Evolutionary conservation across 2,888 invertebrate species (phyloP), one percentile per base, ranked within the genome.

Genomic region (Lysandra coridon): DNA sequence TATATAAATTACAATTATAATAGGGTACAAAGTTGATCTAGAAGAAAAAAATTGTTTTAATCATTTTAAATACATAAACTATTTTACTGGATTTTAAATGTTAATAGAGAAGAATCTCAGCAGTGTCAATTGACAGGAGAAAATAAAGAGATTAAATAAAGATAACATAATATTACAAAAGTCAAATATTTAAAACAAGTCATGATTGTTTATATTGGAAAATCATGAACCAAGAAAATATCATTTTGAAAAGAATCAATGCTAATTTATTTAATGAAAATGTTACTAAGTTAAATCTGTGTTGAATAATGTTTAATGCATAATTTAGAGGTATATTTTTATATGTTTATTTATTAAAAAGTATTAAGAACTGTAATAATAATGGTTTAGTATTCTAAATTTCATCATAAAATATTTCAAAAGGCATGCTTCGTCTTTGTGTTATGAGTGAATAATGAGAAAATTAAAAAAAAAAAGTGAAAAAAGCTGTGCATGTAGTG

Each of bases 291-390:
- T 90, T 91, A 86, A 91, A 87, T 88, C 87, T 91, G 87, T 91
- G 90, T 91, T 92, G 88, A 90, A 88, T 92, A 89, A 91, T 92
- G 87, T 91, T 91, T 88, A 89, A 88, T 86, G 88, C 87, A 89
- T 91, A 88, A 89, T 91, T 88, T 87, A 87, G 91, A 92, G 90
- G 90, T 92, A 92, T 92, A 92, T 93, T 92, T 93, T 92, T 92
- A 92, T 92, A 92, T 90, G 86, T 90, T 92, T 91, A 91, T 92
- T 92, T 92, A 90, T 90, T 86, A 87, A 86, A 87, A 91, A 91
- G 89, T 91, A 92, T 92, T 90, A 89, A 88, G 87, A 87, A 87
- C 83, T 86, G 85, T 88, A 87, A 86, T 87, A 85, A 87, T 85
- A 85, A 85, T 85, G 87, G 87, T 86, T 82, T 87, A 87, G 84